Evolutionary conservation across 2,113 vertebrate species (phyloP), one percentile per base, ranked within the genome.

Genomic region (Hassar affinis): DNA sequence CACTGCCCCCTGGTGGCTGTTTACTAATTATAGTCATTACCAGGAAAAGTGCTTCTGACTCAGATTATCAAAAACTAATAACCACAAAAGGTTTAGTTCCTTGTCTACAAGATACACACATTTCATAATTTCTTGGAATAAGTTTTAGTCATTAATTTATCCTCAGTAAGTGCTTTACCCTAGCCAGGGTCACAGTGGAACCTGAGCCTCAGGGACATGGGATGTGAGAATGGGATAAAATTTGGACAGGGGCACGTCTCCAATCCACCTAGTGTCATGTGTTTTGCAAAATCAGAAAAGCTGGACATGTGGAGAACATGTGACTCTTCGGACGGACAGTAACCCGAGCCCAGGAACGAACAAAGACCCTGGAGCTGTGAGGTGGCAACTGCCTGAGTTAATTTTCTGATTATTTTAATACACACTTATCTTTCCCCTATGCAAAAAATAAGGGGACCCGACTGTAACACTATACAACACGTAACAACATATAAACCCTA

Each of bases 1-100:
- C 11, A 81, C 82, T 87, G 82, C 86, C 86, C 82, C 47, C 86
- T 87, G 35, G 68, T 72, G 85, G 38, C 20, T 45, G 17, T 38
- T 20, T 7, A 18, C 4, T 47, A 30, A 72, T 54, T 8, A 2
- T 49, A 27, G 20, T 8, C 47, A 69, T 27, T 22, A 4, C 18
- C 5, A 74, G 33, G n/a, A 25, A 75, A 74, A 76, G 25, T 69
- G 51, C 22, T 35, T 42, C 17, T n/a, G 15, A 45, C 10, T 69
- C 27, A 0, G n/a, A 61, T 11, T 79, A 17, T 1, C 0, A 22
- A 42, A 38, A 42, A 54, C n/a, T 2, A 30, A 38, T 2, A 61
- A 69, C 22, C 6, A 25, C 33, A 14, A 3, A 45, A 27, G 38
- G 22, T 45, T 69, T 45, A 14, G 22, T 66, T 8, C 22, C 20